Base-by-base conservation (phyloP, 2,888 invertebrate genomes). In the Pseudococcus viburni region DNA sequence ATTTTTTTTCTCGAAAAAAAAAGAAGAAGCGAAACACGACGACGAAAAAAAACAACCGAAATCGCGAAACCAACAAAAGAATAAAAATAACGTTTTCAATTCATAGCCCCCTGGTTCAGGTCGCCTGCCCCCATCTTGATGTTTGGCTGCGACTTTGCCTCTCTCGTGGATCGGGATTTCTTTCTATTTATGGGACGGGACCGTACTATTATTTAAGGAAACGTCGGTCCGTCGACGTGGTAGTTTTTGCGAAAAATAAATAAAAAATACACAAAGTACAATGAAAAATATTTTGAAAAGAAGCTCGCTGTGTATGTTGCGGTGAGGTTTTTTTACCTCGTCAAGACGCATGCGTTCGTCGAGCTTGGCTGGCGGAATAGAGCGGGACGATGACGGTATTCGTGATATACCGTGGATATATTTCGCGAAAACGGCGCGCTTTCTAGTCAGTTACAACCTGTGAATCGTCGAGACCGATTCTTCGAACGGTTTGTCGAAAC, bases 391-490 rank as follows among this genome's bases (percentile, higher is more conserved):
- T 33, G 19, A 19, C 19, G 19, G 59, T 59, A 17, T 19, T n/a
- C 19, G 59, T 19, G 5, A 8, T 42, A n/a, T 26, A 19, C 42
- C 33, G 46, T 46, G 46, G 46, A 46, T 55, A 55, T 59, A 59
- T 19, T 59, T 19, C 8, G 11, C 59, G n/a, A 59, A 59, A 59
- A 59, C 59, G 19, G 59, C 19, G n/a, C 59, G 59, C 4, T 46
- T 80, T 80, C n/a, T 19, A 0, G 7, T 80, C 42, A 80, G 80
- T 80, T 80, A 80, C 80, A 80, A 80, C 80, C 80, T 80, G 80
- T 80, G 80, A 80, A 80, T 80, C 80, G 80, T 80, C 80, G 80
- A 80, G 80, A 80, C 80, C 80, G 80, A 80, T 80, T 80, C 80
- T 42, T 42, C 80, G 80, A 73, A 33, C 39, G 33, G 73, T 33